phyloP scores from a whole-genome alignment of 2,113 vertebrate genomes.

The Callorhinus ursinus region DNA sequence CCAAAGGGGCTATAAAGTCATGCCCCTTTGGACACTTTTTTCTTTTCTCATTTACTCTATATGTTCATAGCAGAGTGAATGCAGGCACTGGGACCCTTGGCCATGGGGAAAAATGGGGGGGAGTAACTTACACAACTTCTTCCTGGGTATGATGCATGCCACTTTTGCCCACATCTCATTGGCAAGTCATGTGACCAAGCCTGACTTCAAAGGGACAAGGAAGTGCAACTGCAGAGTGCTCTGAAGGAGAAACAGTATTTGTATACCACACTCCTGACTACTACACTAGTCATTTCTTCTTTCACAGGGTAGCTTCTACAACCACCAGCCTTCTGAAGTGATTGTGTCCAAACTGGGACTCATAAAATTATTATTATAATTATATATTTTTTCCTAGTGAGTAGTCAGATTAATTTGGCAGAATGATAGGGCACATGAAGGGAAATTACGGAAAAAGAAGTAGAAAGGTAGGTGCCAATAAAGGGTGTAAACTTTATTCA shows the following conservation, averaged over 20 bases:
- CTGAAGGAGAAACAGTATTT: background rate
- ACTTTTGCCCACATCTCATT: background rate
- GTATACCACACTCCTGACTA: background rate
- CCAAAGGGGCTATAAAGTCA: background rate
- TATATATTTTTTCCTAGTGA: background rate
- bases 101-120: background rate
- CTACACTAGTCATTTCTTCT: background rate
- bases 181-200: background rate
- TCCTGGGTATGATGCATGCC: background rate
- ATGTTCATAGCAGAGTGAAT: background rate
- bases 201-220: background rate
- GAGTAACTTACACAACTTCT: background rate
- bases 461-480: background rate
- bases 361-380: background rate
- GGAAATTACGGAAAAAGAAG: background rate
- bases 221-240: background rate
- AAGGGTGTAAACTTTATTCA: slow-evolving; percentile 5
- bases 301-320: background rate
- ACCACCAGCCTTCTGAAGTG: background rate
- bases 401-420: background rate
- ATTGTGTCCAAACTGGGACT: background rate
- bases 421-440: background rate
- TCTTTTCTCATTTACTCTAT: background rate
- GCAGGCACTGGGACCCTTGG: background rate
- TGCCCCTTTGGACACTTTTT: background rate